A percentile compares a stretch with the other conserved stretches of the same genome.
phyloP scores from a whole-genome alignment of 1,140 invertebrate species.

The Branchinecta lynchi region DNA sequence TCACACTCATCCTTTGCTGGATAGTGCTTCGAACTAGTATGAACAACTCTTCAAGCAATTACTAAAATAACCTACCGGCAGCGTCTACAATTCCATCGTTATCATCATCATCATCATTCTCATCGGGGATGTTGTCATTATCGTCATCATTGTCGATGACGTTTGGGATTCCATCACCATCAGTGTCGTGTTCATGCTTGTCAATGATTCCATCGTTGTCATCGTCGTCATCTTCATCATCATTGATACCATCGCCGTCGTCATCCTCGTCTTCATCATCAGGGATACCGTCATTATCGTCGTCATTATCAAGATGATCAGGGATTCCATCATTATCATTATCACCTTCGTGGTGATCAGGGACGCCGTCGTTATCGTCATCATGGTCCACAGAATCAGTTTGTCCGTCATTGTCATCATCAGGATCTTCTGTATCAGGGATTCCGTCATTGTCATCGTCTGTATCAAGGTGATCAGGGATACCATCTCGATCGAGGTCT shows the following conservation, averaged over 20 bases:
- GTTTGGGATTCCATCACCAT: slow-evolving; percentile 10
- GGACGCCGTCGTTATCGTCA: slow-evolving; percentile 13
- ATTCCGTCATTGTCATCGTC: slow-evolving; percentile 20
- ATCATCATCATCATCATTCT: slow-evolving; percentile 17
- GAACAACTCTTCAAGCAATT: too few species aligned
- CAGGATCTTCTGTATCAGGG: slow-evolving; percentile 18
- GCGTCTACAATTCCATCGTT: slow-evolving; percentile 9
- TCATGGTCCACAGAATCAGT: slow-evolving; percentile 13
- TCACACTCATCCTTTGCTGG: too few species aligned
- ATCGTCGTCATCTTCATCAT: slow-evolving; percentile 17
- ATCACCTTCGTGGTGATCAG: slow-evolving; percentile 19
- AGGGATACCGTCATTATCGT: slow-evolving; percentile 18
- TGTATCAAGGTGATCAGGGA: slow-evolving; percentile 6
- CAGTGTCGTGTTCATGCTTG: slow-evolving; percentile 7
- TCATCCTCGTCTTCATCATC: slow-evolving; percentile 19
- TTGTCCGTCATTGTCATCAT: slow-evolving; percentile 16
- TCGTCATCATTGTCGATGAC: slow-evolving; percentile 14
- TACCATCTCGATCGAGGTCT: background rate
- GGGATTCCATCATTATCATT: slow-evolving; percentile 16
- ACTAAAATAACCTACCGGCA: background rate
- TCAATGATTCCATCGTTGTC: slow-evolving; percentile 18
- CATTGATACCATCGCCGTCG: slow-evolving; percentile 17
- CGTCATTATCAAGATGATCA: background rate
- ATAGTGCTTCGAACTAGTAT: too few species aligned
- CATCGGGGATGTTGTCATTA: slow-evolving; percentile 8